Evolutionary conservation across 2,888 invertebrate species (phyloP), one percentile per base, ranked within the genome.

Genomic region (Rhagophthalmus giganteus): DNA sequence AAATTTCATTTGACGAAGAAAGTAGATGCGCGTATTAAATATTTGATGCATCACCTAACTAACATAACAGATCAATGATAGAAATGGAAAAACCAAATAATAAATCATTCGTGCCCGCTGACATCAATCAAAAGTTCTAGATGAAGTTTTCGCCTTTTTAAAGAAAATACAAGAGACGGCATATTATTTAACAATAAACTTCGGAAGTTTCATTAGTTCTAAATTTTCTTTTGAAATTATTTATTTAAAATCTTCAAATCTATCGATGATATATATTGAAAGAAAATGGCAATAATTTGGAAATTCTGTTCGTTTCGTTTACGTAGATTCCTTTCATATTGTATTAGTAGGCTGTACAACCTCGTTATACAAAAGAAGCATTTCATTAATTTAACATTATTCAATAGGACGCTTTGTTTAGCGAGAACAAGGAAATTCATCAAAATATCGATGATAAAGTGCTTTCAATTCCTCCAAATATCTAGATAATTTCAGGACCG

Each of bases 351-450:
- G 13, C 35, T 9, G 44, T 33, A 26, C n/a, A 28, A 8, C 12
- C 10, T 42, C 27, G 24, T 34, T 34, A 12, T 27, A 26, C n/a
- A 15, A 24, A 33, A 26, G 35, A 35, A 45, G 24, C 30, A 45
- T 45, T 45, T 45, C 45, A 37, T 35, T 45, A 45, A n/a, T n/a
- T n/a, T 42, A 33, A 33, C 33, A 15, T 40, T 31, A 34, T 25
- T 34, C 26, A 33, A 33, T 42, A 42, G 33, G n/a, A n/a, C 27
- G 8, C 6, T 30, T 37, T 35, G 35, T 34, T 35, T 44, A 34
- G 34, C 35, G 32, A 44, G 16, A 28, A 34, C 26, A 34, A 26
- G 42, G 27, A 34, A 34, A 34, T 44, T 44, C 26, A 35, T 44
- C 33, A 28, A 44, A 34, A 34, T 45, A 30, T 30, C 30, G 34